These are phyloP conservation scores for Scolopax bukidnonensis DNA, from an alignment of 2,797 vertebrate genomes.

Conservation along the genomic window DNA sequence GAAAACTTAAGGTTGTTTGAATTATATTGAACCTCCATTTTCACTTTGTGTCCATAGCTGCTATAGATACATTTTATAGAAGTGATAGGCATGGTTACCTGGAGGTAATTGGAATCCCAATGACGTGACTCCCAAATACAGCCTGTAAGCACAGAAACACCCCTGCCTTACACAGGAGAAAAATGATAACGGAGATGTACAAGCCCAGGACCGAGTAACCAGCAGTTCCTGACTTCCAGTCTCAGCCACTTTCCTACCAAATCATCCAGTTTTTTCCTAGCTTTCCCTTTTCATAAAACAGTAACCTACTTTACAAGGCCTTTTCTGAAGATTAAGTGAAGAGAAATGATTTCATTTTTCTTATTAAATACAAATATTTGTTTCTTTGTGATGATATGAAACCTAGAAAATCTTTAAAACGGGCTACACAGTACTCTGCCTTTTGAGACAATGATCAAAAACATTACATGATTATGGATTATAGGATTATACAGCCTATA, in stretches of 20 bases:
- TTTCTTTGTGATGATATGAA: not conserved
- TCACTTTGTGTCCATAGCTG: not conserved
- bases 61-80: not conserved
- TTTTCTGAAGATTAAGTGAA: not conserved
- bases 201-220: not conserved
- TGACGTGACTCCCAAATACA: not conserved
- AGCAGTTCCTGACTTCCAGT: not conserved
- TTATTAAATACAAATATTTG: not conserved
- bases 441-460: not conserved
- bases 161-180: not conserved
- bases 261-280: not conserved
- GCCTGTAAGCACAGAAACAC: not conserved
- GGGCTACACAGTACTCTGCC: not conserved
- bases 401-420: not conserved
- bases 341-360: not conserved
- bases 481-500: not conserved
- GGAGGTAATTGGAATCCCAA: not conserved
- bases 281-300: not conserved
- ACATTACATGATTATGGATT: not conserved
- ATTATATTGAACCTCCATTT: not conserved
- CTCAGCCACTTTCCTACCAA: not conserved
- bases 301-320: not conserved
- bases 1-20: not conserved
- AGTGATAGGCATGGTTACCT: not conserved
- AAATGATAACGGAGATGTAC: not conserved